These are phyloP conservation scores for Pangasius mekongensis DNA, from an alignment of 2,797 vertebrate species.

Conservation along the genomic window DNA sequence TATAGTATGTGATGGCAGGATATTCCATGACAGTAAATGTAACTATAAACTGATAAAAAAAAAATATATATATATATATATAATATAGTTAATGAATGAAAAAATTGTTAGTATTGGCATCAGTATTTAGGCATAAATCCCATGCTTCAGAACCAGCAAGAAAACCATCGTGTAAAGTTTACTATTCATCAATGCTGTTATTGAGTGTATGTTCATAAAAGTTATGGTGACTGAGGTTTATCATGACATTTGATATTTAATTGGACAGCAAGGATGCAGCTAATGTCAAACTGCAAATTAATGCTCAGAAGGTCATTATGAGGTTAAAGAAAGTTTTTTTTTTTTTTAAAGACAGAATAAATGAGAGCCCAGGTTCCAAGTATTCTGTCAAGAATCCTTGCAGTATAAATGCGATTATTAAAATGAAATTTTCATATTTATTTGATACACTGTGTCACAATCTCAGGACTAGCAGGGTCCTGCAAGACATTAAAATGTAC, in stretches of 20 bases:
- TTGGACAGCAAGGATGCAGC: background rate
- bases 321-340: background rate
- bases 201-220: background rate
- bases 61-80: too few species aligned
- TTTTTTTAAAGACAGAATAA: background rate
- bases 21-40: background rate
- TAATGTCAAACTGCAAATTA: background rate
- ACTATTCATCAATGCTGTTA: background rate
- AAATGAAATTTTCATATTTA: background rate
- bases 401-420: background rate
- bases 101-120: background rate
- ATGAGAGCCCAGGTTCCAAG: background rate
- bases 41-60: background rate
- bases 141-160: background rate
- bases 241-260: background rate
- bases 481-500: constrained; percentile 9
- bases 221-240: background rate
- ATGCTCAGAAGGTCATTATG: background rate
- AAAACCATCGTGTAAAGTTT: background rate
- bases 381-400: background rate
- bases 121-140: background rate
- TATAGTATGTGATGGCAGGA: too few species aligned
- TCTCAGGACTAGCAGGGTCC: background rate
- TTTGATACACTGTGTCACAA: background rate
- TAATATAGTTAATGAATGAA: too few species aligned